phyloP scores from a whole-genome alignment of 1,140 invertebrate species.

The Armadillidium nasatum region DNA sequence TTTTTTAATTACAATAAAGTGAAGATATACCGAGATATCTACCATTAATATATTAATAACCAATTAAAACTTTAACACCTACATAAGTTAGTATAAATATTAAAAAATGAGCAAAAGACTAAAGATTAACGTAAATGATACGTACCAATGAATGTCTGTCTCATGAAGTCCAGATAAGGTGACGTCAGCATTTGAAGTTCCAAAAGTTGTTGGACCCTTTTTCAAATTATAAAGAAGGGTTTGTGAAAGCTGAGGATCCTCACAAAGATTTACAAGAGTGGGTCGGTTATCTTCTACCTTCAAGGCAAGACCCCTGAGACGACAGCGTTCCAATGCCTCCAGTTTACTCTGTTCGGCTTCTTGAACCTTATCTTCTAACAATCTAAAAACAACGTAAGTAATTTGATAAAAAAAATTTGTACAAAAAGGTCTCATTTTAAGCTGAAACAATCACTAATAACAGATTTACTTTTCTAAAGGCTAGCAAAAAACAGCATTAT shows the following conservation, averaged over 20 bases:
- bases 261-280: slow-evolving; percentile 62
- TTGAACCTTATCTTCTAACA: background rate
- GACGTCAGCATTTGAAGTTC: slow-evolving; percentile 52
- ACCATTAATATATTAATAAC: no score
- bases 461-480: no score
- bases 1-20: no score
- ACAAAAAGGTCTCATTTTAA: background rate
- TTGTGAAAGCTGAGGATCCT: slow-evolving; percentile 66
- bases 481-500: no score
- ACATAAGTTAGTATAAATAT: no score
- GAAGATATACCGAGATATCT: no score
- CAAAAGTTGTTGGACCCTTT: slow-evolving; percentile 51
- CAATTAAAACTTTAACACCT: no score
- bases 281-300: slow-evolving; percentile 49
- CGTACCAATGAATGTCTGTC: slow-evolving; percentile 62
- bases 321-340: slow-evolving; percentile 52
- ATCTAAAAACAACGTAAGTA: background rate
- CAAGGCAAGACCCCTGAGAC: slow-evolving; percentile 55
- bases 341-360: background rate
- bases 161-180: slow-evolving; percentile 61
- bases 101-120: no score
- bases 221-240: slow-evolving; percentile 62
- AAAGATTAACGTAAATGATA: slow-evolving; percentile 45
- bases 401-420: background rate
- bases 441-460: no score